A percentile compares a stretch with the other conserved stretches of the same genome.
phyloP scores from a whole-genome alignment of 2,888 invertebrate genomes.

The Dysmachus trigonus region DNA sequence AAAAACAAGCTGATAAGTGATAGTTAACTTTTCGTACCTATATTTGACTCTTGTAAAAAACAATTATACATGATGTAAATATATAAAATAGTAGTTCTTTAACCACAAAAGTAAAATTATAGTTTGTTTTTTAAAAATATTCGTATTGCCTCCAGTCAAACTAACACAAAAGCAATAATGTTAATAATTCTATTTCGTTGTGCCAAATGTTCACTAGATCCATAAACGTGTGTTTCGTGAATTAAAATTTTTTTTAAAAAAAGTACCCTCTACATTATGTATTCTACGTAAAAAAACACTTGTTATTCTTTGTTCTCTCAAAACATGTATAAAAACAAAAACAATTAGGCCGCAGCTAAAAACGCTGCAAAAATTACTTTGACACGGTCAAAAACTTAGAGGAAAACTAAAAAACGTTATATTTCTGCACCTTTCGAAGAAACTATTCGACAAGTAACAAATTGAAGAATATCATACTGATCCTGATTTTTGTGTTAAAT shows the following conservation, averaged over 20 bases:
- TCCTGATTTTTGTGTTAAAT: background rate
- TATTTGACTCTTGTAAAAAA: no score
- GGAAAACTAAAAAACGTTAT: slow-evolving; percentile 9
- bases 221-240: background rate
- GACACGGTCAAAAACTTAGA: slow-evolving; percentile 38
- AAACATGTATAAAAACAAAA: background rate
- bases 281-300: background rate
- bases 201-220: background rate
- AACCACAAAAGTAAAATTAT: no score
- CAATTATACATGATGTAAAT: no score
- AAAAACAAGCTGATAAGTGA: background rate
- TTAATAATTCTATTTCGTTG: slow-evolving; percentile 2
- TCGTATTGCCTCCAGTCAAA: background rate
- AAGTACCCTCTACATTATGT: background rate
- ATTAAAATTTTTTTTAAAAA: background rate
- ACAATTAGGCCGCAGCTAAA: slow-evolving; percentile 22
- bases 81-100: no score
- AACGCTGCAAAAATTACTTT: slow-evolving; percentile 39
- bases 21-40: no score
- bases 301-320: background rate
- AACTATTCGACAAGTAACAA: background rate
- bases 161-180: background rate
- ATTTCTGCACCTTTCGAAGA: slow-evolving; percentile 34
- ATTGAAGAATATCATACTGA: background rate
- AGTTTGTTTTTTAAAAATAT: background rate